phyloP scores from a whole-genome alignment of 1,140 invertebrate genomes.

The Trissolcus basalis region DNA sequence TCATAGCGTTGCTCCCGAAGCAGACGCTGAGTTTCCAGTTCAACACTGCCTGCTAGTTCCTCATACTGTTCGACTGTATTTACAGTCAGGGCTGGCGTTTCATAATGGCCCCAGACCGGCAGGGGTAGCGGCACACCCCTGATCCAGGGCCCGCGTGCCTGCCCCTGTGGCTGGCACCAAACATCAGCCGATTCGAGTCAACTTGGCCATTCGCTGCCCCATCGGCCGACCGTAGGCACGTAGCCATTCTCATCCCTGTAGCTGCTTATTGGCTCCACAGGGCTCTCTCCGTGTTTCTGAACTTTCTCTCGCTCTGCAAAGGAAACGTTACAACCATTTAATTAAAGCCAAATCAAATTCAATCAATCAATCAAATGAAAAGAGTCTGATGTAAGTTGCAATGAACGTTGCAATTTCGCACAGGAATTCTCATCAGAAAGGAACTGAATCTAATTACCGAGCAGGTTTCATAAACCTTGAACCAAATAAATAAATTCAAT shows the following conservation, averaged over 20 bases:
- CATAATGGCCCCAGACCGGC: conserved; percentile 75
- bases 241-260: conserved; percentile 80
- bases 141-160: conserved; percentile 75
- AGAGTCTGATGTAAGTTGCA: too few species aligned
- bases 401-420: too few species aligned
- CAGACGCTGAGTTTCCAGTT: conserved; percentile 85
- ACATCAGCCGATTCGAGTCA: conserved; percentile 85
- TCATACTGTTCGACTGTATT: conserved; percentile 84
- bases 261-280: conserved; percentile 78
- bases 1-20: conserved; percentile 89
- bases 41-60: conserved; percentile 84
- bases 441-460: too few species aligned
- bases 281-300: conserved; percentile 76
- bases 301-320: conserved; percentile 77
- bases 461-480: too few species aligned
- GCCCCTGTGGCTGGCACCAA: conserved; percentile 76
- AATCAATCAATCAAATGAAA: too few species aligned
- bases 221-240: conserved; percentile 86
- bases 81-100: conserved; percentile 76
- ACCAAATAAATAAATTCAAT: too few species aligned
- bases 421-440: too few species aligned
- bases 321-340: conserved; percentile 12
- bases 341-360: too few species aligned
- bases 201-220: conserved; percentile 94
- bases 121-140: conserved; percentile 74